Conservation (phyloP, 1,140 invertebrate genomes). For the Capitella teleta region DNA sequence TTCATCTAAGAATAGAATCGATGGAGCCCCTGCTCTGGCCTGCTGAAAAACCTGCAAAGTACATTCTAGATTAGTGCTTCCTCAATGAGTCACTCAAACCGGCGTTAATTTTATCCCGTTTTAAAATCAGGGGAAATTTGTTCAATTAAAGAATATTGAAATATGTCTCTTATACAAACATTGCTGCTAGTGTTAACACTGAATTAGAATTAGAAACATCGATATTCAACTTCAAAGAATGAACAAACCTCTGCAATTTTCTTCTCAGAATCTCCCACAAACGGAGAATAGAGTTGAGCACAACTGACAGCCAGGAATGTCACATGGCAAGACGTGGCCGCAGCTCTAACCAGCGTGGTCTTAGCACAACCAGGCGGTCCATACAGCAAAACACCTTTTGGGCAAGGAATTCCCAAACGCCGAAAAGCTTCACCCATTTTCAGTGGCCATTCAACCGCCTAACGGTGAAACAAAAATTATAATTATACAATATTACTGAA, state of each 20-base stretch:
- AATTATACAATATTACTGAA: constrained; percentile 1
- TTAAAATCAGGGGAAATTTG: too few species aligned
- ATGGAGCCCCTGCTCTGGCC: constrained; percentile 81
- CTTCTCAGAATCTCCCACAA: constrained; percentile 93
- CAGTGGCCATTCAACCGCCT: constrained; percentile 39
- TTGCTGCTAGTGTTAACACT: too few species aligned
- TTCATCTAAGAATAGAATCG: constrained; percentile 96
- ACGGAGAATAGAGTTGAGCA: constrained; percentile 85
- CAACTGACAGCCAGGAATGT: constrained; percentile 7
- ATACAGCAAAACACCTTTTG: constrained; percentile 19
- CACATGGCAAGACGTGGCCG: constrained; percentile 5
- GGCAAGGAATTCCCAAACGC: constrained; percentile 24
- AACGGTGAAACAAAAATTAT: too few species aligned
- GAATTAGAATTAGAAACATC: too few species aligned
- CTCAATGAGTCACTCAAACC: too few species aligned
- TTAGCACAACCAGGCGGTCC: constrained; percentile 13
- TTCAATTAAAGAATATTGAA: too few species aligned
- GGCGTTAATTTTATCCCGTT: too few species aligned
- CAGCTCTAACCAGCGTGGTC: constrained; percentile 6
- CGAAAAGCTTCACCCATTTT: constrained; percentile 26
- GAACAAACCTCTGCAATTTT: constrained; percentile 65
- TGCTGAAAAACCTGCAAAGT: constrained; percentile 56
- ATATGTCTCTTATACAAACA: too few species aligned
- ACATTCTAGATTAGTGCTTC: too few species aligned
- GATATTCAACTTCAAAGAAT: too few species aligned